Base-by-base conservation (phyloP, 2,113 vertebrate genomes). In the Neogobius melanostomus region DNA sequence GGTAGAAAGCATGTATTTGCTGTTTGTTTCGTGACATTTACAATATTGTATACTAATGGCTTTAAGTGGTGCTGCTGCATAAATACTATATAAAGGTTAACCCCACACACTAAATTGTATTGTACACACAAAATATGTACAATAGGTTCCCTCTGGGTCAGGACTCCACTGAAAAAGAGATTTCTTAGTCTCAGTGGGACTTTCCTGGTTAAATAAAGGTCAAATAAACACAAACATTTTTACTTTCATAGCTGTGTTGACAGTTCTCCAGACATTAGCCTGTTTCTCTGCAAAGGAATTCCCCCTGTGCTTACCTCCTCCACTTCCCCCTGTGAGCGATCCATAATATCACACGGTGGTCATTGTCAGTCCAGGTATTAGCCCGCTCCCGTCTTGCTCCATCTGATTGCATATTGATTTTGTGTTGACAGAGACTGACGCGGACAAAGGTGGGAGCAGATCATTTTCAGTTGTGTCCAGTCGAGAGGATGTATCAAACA, bases 391-490 rank as follows among this genome's bases (percentile, higher is more conserved):
- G 6, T 6, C 69, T 67, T 57, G 73, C 80, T 76, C 68, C 65
- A 67, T 82, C 72, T 78, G 82, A 82, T 82, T 76, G 78, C 12
- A 47, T 72, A 80, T 80, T 68, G 82, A 85, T 78, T 79, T 66
- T 54, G 49, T 63, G 76, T 77, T 42, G 11, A 65, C 59, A 3
- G 57, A 47, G 44, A 82, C 72, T 69, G 80, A 83, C 74, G 65
- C 53, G 60, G 71, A 36, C 8, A 61, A 61, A 61, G 36, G 15
- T 5, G 14, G 57, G 47, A 49, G 68, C 44, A 69, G 56, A 17
- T 83, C 17, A 62, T 70, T 68, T 74, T 76, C 51, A 56, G 67
- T 72, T 73, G 44, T 50, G 59, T 63, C 65, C 21, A 53, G 56
- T 74, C 67, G 68, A 53, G n/a, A 47, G 46, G n/a, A 15, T 53